Percentiles rank a stretch among this genome's conserved stretches.
phyloP scores from a whole-genome alignment of 2,113 vertebrate species.

The Smithornis capensis region DNA sequence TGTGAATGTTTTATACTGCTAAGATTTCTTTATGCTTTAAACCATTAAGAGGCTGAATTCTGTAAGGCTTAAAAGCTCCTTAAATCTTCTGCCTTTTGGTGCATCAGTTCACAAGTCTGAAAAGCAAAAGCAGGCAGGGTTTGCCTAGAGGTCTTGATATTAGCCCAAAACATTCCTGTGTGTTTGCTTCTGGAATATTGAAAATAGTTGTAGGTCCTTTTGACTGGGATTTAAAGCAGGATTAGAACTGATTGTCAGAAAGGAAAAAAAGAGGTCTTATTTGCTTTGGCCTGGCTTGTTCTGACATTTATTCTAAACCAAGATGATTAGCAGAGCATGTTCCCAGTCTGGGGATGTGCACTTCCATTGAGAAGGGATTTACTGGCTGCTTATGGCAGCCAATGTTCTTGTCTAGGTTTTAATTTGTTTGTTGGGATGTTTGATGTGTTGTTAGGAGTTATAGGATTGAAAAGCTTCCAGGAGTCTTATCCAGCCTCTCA shows the following conservation, averaged over 20 bases:
- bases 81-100: neutral
- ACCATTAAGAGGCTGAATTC: neutral
- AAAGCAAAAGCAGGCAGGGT: neutral
- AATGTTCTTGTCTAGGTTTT: conserved; percentile 9
- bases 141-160: neutral
- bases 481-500: neutral
- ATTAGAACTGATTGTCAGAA: conserved; percentile 1
- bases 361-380: conserved; percentile 52
- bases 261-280: neutral
- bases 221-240: neutral
- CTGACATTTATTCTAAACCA: conserved; percentile 17
- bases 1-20: neutral
- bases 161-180: rapidly evolving
- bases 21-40: neutral
- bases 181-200: neutral
- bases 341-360: neutral
- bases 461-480: conserved; percentile 36
- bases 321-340: conserved; percentile 19
- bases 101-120: neutral
- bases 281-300: conserved; percentile 42
- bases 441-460: conserved; percentile 32
- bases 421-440: conserved; percentile 62
- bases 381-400: conserved; percentile 21
- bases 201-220: neutral
- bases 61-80: neutral